Evolutionary conservation across 2,888 invertebrate genomes (phyloP), one percentile per base, ranked within the genome.

Genomic region (Anagyrus pseudococci): DNA sequence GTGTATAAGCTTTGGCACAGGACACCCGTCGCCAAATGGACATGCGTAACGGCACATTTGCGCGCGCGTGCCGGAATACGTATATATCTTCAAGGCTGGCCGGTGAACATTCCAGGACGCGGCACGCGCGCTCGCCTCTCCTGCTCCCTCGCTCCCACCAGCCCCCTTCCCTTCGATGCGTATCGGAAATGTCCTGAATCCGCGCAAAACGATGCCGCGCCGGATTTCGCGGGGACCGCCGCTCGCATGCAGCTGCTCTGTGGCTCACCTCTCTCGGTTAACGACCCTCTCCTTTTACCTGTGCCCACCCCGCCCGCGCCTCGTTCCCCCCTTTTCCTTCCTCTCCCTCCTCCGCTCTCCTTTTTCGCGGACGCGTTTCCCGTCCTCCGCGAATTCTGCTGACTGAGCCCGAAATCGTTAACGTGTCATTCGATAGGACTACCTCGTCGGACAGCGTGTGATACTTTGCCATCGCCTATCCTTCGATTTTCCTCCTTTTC

Each of bases 1-100:
- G 23, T 41, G 22, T 52, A 6, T 13, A 37, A 23, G 20, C 25
- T 25, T 25, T 23, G 22, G 22, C 40, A 17, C 40, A 41, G 52
- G 52, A 52, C 25, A 43, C 41, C 17, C 17, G 19, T 41, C 54
- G 49, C n/a, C n/a, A 58, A 19, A 50, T 63, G 58, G 55, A 56
- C 56, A 43, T 56, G 53, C 49, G 59, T 64, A 64, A 64, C 64
- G 64, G 64, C 64, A 64, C 64, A 64, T 64, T 57, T 52, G 48
- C 49, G 40, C 62, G 40, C 64, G 55, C 64, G 64, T 59, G 59
- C 23, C 59, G 52, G 50, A 49, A 44, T 58, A 58, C 46, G 50
- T 37, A 46, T 58, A 54, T 55, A 49, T 52, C 59, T 64, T 17
- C 47, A 41, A 23, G 15, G 26, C 37, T 47, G 29, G 23, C 6